phyloP scores from a whole-genome alignment of 2,113 vertebrate species.

The Steatornis caripensis region DNA sequence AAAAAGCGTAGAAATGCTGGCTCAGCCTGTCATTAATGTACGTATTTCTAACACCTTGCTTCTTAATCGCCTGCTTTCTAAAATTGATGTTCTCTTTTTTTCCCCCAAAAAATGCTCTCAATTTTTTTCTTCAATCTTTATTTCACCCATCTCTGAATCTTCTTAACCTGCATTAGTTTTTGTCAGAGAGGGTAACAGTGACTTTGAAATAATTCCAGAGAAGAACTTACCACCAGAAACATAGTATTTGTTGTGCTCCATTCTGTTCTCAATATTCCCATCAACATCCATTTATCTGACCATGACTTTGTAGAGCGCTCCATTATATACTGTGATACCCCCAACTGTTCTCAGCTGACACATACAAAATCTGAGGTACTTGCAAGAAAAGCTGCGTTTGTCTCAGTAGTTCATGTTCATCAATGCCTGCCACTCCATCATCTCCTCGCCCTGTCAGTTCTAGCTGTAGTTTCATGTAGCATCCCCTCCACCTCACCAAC shows the following conservation, averaged over 20 bases:
- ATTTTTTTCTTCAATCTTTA: not conserved
- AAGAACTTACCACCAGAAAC: not conserved
- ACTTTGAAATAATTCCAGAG: not conserved
- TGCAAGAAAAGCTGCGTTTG: not conserved
- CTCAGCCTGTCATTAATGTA: not conserved
- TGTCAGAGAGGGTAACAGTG: not conserved
- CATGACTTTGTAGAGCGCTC: not conserved
- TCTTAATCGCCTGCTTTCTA: not conserved
- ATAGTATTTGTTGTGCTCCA: not conserved
- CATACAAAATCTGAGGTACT: not conserved
- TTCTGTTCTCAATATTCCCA: not conserved
- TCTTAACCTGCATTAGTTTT: not conserved
- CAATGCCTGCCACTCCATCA: not conserved
- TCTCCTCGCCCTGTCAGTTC: not conserved
- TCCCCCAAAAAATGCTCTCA: not conserved
- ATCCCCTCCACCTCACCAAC: not conserved
- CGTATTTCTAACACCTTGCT: not conserved
- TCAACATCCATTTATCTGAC: not conserved
- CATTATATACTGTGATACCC: rapidly evolving
- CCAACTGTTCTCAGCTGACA: not conserved
- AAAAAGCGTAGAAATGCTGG: not conserved
- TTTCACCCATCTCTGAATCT: not conserved
- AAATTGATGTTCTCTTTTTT: not conserved
- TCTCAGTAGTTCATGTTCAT: not conserved
- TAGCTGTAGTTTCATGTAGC: not conserved